Base-by-base conservation (phyloP, 2,888 invertebrate genomes). In the Eupithecia vulgata region DNA sequence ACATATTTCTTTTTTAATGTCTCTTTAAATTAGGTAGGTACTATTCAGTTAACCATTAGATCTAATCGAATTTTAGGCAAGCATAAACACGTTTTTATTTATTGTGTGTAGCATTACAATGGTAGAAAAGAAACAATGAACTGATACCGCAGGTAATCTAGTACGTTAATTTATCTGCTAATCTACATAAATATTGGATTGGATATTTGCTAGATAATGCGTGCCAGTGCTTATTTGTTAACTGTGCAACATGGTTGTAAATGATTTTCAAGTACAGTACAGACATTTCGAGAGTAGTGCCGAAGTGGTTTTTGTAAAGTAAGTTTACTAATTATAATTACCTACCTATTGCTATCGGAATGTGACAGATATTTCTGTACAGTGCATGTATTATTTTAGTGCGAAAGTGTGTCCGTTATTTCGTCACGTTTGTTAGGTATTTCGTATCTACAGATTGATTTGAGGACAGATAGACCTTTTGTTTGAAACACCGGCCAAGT, bases 221-320 rank as follows among this genome's bases (percentile, higher is more conserved):
- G 30, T 64, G 71, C 52, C 64, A 73, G 68, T 75, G 52, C 42
- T 8, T 65, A 13, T 64, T 66, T 45, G 17, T 64, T 40, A 67
- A 45, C 75, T 42, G 25, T 15, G 34, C 48, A 64, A 42, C 21
- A 79, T 79, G 79, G 74, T 66, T 35, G 75, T 71, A 5, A 40
- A 45, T 8, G 71, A 73, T 12, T 76, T 64, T 37, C 81, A 81
- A 66, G 90, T 90, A 79, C 81, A 83, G 10, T 91, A 81, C 68
- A 79, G 83, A 0, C 87, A 89, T 59, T 80, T 80, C 72, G 85
- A 88, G 12, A 80, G 84, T 0, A 65, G 77, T 13, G 82, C 83
- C 72, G 85, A 81, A 75, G 89, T 88, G 40, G 73, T 81, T 15
- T 83, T 88, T 68, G 71, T 78, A 25, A 84, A 85, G 86, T 87